Evolutionary conservation across 53 echinoderm and acorn worm genomes (phyloP), one percentile per base, ranked within the genome.

Genomic region (Stichopus horrens): DNA sequence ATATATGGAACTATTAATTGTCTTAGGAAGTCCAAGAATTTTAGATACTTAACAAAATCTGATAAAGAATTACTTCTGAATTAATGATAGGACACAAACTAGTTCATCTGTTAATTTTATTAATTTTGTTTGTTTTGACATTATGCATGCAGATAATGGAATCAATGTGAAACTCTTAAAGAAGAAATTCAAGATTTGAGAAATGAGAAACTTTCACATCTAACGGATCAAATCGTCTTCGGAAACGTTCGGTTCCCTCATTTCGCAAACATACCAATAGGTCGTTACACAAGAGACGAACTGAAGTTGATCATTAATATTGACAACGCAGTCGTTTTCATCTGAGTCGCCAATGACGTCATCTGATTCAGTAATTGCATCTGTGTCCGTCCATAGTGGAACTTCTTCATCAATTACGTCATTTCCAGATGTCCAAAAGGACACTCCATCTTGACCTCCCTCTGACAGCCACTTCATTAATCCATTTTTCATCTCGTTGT

Each of bases 151-250:
- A 37, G 37, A 37, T 37, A 37, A 37, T 37, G 0, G 37, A 37
- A 37, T 37, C 37, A 37, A 37, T 37, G 37, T 37, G 37, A 37
- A 37, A 37, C 37, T 37, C 1, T 37, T 37, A 37, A 37, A 37
- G 37, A 37, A 0, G 37, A 37, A 37, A 37, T 37, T 37, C 37
- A 37, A 37, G 37, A 1, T 37, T 37, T 37, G 37, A 37, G 37
- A 2, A 37, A 37, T 37, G 2, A 37, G 37, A 37, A 37, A 37
- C 37, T 37, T 37, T 0, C 37, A 37, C 37, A 37, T 18, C 78
- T 78, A 78, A 53, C 78, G 54, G n/a, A 78, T 5, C 55, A 78
- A 51, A 53, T 78, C 78, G 16, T 78, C 78, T 5, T 78, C 53
- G 6, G 78, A 9, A 53, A 78, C 9, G n/a, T 54, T 78, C 9